phyloP scores from a whole-genome alignment of 2,888 invertebrate species.

The Dynastes grantii region DNA sequence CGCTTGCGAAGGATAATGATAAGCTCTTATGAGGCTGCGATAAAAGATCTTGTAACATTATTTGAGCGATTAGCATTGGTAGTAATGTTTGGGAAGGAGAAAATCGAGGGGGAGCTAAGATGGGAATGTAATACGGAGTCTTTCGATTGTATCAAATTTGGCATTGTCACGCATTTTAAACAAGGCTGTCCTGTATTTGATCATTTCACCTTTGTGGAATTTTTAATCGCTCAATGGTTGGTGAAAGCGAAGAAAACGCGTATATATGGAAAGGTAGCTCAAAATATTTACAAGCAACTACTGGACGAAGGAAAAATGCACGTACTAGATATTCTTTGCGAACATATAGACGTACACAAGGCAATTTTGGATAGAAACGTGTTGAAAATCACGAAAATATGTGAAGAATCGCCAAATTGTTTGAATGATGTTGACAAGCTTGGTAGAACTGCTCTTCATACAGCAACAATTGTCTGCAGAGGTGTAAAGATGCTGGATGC shows the following conservation, averaged over 20 bases:
- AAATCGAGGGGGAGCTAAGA: neutral
- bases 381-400: neutral
- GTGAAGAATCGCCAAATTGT: neutral
- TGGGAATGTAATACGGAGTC: neutral
- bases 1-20: neutral
- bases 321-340: constrained; percentile 9
- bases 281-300: neutral
- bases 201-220: constrained; percentile 3
- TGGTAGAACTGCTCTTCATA: constrained; percentile 10
- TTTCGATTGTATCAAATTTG: neutral
- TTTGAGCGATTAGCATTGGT: neutral
- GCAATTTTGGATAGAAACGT: neutral
- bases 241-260: neutral
- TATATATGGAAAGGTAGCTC: neutral
- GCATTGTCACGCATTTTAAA: neutral
- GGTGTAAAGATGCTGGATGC: neutral
- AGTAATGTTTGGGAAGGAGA: constrained; percentile 5
- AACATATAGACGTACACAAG: neutral
- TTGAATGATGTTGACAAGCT: neutral
- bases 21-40: neutral
- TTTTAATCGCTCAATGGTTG: neutral
- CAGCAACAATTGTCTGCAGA: neutral
- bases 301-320: neutral
- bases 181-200: neutral
- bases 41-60: neutral